phyloP scores from a whole-genome alignment of 2,888 invertebrate genomes.

The Geotrupes spiniger region DNA sequence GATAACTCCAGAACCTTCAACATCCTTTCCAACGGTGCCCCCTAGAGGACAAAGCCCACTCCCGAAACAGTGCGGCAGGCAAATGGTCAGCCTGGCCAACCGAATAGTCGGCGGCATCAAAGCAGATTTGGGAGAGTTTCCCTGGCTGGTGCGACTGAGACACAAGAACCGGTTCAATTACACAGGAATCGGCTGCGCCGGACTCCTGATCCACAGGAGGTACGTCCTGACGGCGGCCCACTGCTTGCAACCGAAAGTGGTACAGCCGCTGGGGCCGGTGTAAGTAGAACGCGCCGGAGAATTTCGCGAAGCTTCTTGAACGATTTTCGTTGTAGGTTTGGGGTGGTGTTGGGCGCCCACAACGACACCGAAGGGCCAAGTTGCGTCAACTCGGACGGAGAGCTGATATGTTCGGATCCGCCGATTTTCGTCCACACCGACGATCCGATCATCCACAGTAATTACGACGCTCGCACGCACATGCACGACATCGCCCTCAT shows the following conservation, averaged over 20 bases:
- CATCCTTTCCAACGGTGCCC: background rate
- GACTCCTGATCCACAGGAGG: slow-evolving; percentile 53
- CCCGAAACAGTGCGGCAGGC: slow-evolving; percentile 39
- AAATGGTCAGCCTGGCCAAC: slow-evolving; percentile 29
- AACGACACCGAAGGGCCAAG: slow-evolving; percentile 49
- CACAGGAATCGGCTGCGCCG: slow-evolving; percentile 50
- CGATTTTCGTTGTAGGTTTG: slow-evolving; percentile 30
- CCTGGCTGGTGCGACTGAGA: slow-evolving; percentile 55
- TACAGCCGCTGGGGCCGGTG: slow-evolving; percentile 43
- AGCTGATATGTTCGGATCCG: slow-evolving; percentile 48
- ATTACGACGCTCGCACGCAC: slow-evolving; percentile 43
- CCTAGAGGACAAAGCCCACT: background rate
- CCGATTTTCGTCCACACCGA: slow-evolving; percentile 47
- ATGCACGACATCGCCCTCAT: slow-evolving; percentile 54
- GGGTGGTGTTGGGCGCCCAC: slow-evolving; percentile 52
- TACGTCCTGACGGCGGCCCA: slow-evolving; percentile 58
- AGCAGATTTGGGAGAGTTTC: slow-evolving; percentile 54
- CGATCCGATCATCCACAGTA: slow-evolving; percentile 47
- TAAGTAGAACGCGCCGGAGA: slow-evolving; percentile 37
- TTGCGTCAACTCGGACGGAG: slow-evolving; percentile 47
- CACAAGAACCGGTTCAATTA: slow-evolving; percentile 44
- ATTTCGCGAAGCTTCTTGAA: background rate
- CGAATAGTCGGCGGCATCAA: slow-evolving; percentile 48
- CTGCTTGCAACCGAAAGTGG: slow-evolving; percentile 42
- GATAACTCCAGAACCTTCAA: too few relatives aligned